Base-by-base conservation (phyloP, 2,888 invertebrate species). In the Leptinotarsa juncta region DNA sequence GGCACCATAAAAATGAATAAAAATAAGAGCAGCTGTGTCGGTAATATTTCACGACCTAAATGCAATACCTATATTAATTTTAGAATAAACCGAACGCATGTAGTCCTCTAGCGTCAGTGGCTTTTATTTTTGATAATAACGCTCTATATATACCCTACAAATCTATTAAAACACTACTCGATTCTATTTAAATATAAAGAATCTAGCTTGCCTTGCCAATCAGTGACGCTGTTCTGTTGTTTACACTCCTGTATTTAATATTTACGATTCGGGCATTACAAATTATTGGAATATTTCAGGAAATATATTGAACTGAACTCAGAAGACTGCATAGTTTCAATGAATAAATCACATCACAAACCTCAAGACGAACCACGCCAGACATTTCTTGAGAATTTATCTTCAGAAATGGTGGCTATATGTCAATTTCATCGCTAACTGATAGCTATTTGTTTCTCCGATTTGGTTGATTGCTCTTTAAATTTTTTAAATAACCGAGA, bases 101-200 rank as follows among this genome's bases (percentile, higher is more conserved):
- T 79, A 75, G 75, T 70, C 74, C 75, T 76, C 70, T 72, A 78
- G 81, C 83, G 83, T 83, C 83, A 83, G 79, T 73, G 53, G 74
- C 70, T 77, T 82, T 82, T 83, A 83, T 83, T 84, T 84, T 84
- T 81, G 81, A 82, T 84, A 81, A 81, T 75, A 81, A 81, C 82
- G 80, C 81, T 82, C 84, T 83, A 84, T 82, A 84, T 84, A 83
- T 81, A 79, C 82, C 75, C 80, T 78, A 73, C 76, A 72, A 71
- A 77, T 80, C 79, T 81, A 79, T 79, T 81, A 80, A 79, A 79
- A 80, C 75, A 80, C 77, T 80, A 77, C 74, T 75, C 71, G 75
- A 71, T 75, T 81, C 80, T 80, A 81, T 80, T 82, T 84, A 82
- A 82, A 83, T 83, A 80, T 81, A 80, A 82, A 81, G 82, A 82